phyloP scores from a whole-genome alignment of 2,113 vertebrate genomes.

The Isurus oxyrinchus region DNA sequence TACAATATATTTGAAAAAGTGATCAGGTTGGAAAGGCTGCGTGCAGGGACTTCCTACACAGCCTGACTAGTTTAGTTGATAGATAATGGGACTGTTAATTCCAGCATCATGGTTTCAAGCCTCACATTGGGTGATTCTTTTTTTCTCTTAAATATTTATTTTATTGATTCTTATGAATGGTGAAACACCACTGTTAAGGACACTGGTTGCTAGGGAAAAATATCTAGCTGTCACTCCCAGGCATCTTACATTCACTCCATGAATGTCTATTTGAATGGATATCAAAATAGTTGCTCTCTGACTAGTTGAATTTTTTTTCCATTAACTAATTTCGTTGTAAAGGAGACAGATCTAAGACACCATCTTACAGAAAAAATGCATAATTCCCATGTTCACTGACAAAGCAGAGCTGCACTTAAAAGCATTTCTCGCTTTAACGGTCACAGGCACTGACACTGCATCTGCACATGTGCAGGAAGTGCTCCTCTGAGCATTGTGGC shows the following conservation, averaged over 20 bases:
- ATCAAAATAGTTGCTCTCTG: too few species aligned
- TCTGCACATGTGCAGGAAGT: background rate
- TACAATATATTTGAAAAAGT: too few species aligned
- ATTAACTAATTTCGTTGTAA: background rate
- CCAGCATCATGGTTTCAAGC: background rate
- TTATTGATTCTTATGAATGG: background rate
- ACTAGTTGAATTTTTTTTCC: background rate
- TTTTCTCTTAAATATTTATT: background rate
- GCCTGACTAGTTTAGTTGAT: background rate
- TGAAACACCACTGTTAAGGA: background rate
- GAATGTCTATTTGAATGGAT: background rate
- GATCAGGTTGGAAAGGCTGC: too few species aligned
- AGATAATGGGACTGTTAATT: background rate
- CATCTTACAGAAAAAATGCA: too few species aligned
- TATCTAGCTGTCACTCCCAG: background rate
- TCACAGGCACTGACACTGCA: background rate
- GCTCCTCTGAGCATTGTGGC: background rate
- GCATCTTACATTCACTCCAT: background rate
- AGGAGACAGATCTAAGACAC: background rate
- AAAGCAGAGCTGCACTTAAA: background rate
- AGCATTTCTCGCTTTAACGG: background rate
- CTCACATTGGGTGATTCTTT: background rate
- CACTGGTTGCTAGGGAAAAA: background rate
- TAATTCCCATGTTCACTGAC: too few species aligned
- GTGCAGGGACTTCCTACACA: background rate